These are phyloP conservation scores for Nomada ruficornis DNA, from an alignment of 2,888 invertebrate genomes.

Conservation along the genomic window DNA sequence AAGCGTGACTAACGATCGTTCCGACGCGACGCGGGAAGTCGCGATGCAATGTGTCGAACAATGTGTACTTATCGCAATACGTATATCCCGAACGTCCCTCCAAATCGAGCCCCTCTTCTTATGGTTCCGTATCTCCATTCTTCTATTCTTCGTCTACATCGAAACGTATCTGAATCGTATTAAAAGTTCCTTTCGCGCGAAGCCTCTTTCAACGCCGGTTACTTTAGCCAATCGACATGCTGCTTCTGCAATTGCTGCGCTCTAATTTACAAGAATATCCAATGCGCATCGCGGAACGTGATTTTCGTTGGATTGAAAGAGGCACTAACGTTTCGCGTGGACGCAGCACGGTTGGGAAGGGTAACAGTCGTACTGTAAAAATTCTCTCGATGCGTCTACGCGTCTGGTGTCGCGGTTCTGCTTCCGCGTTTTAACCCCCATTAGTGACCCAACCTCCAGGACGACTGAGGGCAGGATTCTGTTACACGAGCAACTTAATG, in stretches of 20 bases:
- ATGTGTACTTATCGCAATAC: conserved; percentile 65
- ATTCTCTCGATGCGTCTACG: conserved; percentile 43
- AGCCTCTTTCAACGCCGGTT: background rate
- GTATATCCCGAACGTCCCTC: conserved; percentile 37
- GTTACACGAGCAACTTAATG: conserved; percentile 75
- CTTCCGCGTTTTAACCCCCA: conserved; percentile 80
- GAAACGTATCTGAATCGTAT: conserved; percentile 34
- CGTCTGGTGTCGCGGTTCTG: conserved; percentile 46
- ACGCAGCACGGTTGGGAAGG: background rate
- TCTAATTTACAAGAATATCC: too few species aligned
- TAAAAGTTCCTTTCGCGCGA: conserved; percentile 20
- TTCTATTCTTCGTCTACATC: conserved; percentile 9
- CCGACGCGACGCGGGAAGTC: conserved; percentile 25
- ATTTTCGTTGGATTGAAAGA: background rate
- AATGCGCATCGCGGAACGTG: background rate
- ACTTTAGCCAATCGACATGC: background rate
- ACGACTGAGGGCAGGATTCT: conserved; percentile 19
- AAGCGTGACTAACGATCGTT: conserved; percentile 58
- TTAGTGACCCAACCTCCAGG: conserved; percentile 73
- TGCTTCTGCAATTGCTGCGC: too few species aligned
- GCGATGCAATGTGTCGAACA: conserved; percentile 62
- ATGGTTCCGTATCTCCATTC: conserved; percentile 25
- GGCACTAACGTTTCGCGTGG: background rate
- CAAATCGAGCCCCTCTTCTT: conserved; percentile 21
- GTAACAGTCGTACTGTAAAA: conserved; percentile 40